These are phyloP conservation scores for Borostomias antarcticus DNA, from an alignment of 2,797 vertebrate genomes.

Conservation along the genomic window DNA sequence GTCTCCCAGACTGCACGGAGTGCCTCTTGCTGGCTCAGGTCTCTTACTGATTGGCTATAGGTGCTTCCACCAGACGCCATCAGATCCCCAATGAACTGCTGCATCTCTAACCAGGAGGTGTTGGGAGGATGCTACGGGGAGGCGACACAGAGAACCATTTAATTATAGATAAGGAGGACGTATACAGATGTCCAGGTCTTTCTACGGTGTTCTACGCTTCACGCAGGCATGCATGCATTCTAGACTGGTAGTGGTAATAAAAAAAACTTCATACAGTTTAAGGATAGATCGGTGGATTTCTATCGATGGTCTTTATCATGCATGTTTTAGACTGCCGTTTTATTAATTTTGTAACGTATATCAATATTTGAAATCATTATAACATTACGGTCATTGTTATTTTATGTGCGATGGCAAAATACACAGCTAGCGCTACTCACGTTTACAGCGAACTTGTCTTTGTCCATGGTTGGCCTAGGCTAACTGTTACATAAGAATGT, in stretches of 20 bases:
- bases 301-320: too few species aligned
- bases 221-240: too few species aligned
- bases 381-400: background rate
- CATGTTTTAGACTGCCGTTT: background rate
- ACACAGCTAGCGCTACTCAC: conserved; percentile 58
- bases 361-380: background rate
- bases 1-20: conserved; percentile 66
- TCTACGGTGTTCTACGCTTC: background rate
- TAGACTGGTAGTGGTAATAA: too few species aligned
- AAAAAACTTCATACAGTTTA: too few species aligned
- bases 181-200: background rate
- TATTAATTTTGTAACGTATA: background rate
- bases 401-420: background rate
- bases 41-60: conserved; percentile 57
- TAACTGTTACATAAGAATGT: conserved; percentile 18
- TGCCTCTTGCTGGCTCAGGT: conserved; percentile 60
- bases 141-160: background rate
- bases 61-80: conserved; percentile 67
- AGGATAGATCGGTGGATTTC: too few species aligned
- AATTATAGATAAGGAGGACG: background rate
- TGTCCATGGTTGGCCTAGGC: conserved; percentile 73
- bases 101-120: conserved; percentile 81
- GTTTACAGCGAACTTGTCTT: conserved; percentile 71
- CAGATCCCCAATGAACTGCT: conserved; percentile 80
- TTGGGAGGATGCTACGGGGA: conserved; percentile 62